phyloP scores from a whole-genome alignment of 2,797 vertebrate genomes.

The Malurus leucopterus region DNA sequence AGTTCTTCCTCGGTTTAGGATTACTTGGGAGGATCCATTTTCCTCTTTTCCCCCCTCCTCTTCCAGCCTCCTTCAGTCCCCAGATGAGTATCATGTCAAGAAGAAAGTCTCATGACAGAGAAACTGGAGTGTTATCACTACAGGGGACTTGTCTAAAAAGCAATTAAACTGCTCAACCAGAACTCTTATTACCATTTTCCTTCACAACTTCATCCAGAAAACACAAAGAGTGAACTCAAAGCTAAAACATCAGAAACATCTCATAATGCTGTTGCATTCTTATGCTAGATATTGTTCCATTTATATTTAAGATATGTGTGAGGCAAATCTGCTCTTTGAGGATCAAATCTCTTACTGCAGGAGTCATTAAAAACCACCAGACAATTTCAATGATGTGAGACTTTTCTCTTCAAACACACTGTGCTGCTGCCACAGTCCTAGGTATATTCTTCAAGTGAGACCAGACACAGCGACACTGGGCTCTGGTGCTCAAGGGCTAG shows the following conservation, averaged over 20 bases:
- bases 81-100: background rate
- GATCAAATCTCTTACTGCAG: background rate
- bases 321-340: background rate
- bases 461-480: background rate
- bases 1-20: background rate
- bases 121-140: conserved; percentile 16
- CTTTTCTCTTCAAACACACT: background rate
- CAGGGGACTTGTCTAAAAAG: background rate
- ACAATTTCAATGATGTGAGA: background rate
- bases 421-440: background rate
- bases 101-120: background rate
- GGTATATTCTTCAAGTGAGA: background rate
- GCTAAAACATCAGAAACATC: conserved; percentile 9
- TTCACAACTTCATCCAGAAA: conserved; percentile 34
- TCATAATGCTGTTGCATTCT: background rate
- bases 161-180: conserved; percentile 48
- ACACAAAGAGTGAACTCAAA: conserved; percentile 13
- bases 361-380: background rate
- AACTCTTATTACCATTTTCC: conserved; percentile 36
- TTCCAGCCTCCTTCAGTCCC: background rate
- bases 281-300: background rate
- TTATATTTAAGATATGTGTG: background rate
- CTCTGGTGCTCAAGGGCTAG: background rate
- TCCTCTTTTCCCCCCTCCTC: background rate
- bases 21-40: background rate